Base-by-base conservation (phyloP, 2,888 invertebrate genomes). In the Cremastinae sp. region DNA sequence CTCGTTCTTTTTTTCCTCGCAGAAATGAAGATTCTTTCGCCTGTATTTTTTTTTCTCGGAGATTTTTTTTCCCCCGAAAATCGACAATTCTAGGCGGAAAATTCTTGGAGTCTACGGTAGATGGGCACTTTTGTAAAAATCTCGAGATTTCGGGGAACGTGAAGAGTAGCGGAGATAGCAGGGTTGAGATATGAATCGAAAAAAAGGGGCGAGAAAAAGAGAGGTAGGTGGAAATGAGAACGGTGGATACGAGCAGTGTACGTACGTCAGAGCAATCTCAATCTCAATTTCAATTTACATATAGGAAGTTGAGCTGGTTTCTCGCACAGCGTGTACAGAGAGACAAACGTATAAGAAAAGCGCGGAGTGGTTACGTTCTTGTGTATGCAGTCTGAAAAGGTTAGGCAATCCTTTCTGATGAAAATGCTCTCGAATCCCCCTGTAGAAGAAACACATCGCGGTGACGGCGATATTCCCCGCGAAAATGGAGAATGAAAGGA, bases 221-320 rank as follows among this genome's bases (percentile, higher is more conserved):
- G 28, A 28, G 16, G 16, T 16, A 56, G 45, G 56, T 49, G 47
- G 14, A 18, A 58, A 58, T 47, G n/a, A 22, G 22, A 49, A 10
- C 10, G 16, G 16, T 3, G 49, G 5, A n/a, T n/a, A n/a, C n/a
- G n/a, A 56, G 56, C 35, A 66, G n/a, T 7, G 39, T 12, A n/a
- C 35, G 41, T 14, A 16, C 65, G 51, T 47, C 37, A 39, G 75
- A 59, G 41, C 53, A 65, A 75, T 75, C 55, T 65, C 53, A 65
- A 75, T 75, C 55, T 65, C 59, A 28, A 35, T 65, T 69, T 76
- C 69, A 69, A 76, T 69, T 47, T 49, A 43, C 59, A 41, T 61
- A 65, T 20, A 69, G 35, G 18, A 59, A 39, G 39, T 51, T 39
- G 28, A 69, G 69, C 14, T 41, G 12, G 16, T 59, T 49, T 51